These are phyloP conservation scores for Xestoiulus laeticollis DNA, from an alignment of 2,888 invertebrate genomes.

Conservation along the genomic window DNA sequence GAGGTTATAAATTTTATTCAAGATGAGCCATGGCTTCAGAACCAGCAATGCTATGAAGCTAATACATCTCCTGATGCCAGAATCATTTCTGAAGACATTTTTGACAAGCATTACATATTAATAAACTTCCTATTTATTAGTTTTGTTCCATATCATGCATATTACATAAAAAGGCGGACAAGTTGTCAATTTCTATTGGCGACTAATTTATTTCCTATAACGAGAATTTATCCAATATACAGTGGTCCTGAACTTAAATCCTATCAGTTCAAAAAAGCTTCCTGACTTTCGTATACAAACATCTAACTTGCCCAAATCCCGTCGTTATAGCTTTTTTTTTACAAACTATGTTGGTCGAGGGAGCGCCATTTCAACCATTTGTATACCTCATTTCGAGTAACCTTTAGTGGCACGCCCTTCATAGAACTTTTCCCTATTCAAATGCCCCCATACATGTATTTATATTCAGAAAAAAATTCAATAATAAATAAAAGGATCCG, in stretches of 20 bases:
- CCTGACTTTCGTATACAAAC: background rate
- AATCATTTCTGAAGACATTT: no score
- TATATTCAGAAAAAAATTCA: slow-evolving; percentile 18
- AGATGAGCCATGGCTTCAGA: no score
- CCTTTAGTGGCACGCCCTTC: background rate
- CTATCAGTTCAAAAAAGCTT: background rate
- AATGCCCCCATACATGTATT: background rate
- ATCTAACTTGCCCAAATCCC: background rate
- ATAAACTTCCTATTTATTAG: no score
- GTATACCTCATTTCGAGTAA: background rate
- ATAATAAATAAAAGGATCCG: slow-evolving; percentile 31
- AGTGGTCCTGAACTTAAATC: background rate
- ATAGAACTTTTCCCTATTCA: background rate
- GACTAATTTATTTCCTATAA: no score
- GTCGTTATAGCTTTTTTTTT: background rate
- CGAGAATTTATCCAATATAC: no score
- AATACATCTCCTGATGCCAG: no score
- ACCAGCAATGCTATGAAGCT: no score
- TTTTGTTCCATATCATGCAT: no score
- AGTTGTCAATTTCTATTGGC: no score
- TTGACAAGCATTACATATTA: no score
- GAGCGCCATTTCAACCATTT: background rate
- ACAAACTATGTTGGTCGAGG: background rate
- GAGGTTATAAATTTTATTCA: no score
- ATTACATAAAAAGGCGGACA: no score